Conservation (phyloP, 2,113 vertebrate species). For the Uria lomvia region DNA sequence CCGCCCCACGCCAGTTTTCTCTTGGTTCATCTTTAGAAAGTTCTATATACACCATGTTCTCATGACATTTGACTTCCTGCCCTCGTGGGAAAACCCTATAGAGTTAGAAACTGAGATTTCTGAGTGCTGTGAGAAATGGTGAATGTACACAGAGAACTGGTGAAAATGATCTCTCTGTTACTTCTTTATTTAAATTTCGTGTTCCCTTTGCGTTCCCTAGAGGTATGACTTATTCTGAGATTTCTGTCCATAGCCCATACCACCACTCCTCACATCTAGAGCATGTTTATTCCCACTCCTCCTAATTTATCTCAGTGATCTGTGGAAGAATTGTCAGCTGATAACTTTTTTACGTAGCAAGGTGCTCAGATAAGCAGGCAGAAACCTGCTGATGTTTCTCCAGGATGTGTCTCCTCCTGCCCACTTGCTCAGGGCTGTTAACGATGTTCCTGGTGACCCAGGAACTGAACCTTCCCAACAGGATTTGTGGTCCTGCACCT, state of each 20-base stretch:
- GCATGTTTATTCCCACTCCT: background rate
- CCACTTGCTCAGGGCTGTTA: background rate
- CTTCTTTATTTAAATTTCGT: background rate
- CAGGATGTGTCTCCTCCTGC: background rate
- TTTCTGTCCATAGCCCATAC: rapidly evolving
- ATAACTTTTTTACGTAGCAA: background rate
- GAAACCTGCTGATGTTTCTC: rapidly evolving
- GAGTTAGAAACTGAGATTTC: background rate
- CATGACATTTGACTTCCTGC: slow-evolving; percentile 36
- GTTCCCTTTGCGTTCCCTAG: background rate
- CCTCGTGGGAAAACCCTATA: background rate
- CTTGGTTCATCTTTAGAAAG: background rate
- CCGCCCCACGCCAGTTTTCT: background rate
- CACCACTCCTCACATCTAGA: background rate
- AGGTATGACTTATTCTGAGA: background rate
- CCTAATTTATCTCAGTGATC: background rate
- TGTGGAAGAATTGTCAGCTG: background rate
- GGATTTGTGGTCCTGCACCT: background rate
- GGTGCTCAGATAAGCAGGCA: background rate
- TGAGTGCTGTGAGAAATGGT: background rate
- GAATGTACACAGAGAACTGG: background rate
- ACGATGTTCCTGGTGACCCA: background rate
- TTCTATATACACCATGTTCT: background rate
- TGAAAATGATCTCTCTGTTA: background rate
- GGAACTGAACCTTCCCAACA: background rate